These are phyloP conservation scores for Austrofundulus limnaeus DNA, from an alignment of 2,113 vertebrate genomes.

Conservation along the genomic window DNA sequence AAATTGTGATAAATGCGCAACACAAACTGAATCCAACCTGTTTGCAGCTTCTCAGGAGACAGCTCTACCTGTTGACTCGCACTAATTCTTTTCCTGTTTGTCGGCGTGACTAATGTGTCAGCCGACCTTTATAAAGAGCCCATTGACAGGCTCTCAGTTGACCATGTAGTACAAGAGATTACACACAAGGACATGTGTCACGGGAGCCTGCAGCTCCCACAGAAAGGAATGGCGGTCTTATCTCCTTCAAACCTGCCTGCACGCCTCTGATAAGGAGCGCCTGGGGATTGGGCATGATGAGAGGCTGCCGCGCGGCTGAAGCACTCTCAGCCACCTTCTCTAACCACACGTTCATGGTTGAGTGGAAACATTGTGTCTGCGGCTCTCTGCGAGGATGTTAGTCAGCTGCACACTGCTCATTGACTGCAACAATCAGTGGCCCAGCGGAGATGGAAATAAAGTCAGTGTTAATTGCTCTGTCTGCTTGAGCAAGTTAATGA, in stretches of 20 bases:
- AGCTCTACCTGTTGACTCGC: conserved; percentile 49
- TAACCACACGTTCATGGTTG: conserved; percentile 48
- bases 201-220: conserved; percentile 41
- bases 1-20: neutral
- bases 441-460: conserved; percentile 7
- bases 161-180: conserved; percentile 79
- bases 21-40: conserved; percentile 24
- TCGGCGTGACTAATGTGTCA: conserved; percentile 65
- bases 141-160: conserved; percentile 71
- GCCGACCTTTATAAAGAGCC: conserved; percentile 69
- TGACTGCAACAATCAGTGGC: conserved; percentile 5
- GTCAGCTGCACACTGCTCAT: conserved; percentile 32
- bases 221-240: conserved; percentile 67
- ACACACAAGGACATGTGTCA: conserved; percentile 75
- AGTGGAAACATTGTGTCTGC: conserved; percentile 52
- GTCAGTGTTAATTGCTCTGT: conserved; percentile 23
- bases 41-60: neutral
- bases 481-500: conserved; percentile 21
- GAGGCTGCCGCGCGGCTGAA: conserved; percentile 6
- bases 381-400: neutral
- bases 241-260: conserved; percentile 64
- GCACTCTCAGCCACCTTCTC: conserved; percentile 14
- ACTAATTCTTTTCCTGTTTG: conserved; percentile 5
- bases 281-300: conserved; percentile 72
- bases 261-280: conserved; percentile 75